These are phyloP conservation scores for Saxicola maurus DNA, from an alignment of 2,797 vertebrate species.

Conservation along the genomic window DNA sequence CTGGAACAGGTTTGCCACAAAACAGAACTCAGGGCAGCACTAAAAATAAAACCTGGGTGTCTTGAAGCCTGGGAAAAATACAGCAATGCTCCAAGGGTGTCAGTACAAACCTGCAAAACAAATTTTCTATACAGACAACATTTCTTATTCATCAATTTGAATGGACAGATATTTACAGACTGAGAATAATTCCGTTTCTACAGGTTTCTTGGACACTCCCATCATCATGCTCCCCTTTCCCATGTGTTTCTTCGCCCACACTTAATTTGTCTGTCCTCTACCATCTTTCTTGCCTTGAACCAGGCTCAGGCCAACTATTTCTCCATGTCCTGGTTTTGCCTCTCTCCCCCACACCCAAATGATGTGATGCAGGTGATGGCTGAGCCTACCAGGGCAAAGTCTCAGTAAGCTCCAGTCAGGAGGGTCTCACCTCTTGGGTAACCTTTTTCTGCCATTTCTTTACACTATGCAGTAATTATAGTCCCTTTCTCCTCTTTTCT, in stretches of 20 bases:
- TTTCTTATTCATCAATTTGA: not conserved
- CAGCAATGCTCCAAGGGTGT: not conserved
- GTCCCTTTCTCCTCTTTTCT: fast-evolving
- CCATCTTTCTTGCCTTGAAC: not conserved
- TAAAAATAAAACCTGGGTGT: slow-evolving; percentile 25
- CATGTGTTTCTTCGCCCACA: not conserved
- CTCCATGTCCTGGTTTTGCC: not conserved
- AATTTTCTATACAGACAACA: not conserved
- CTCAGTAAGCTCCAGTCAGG: fast-evolving
- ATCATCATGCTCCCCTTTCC: not conserved
- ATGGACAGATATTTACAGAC: not conserved
- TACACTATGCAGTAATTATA: not conserved
- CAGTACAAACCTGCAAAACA: not conserved
- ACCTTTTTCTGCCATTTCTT: not conserved
- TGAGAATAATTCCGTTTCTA: not conserved
- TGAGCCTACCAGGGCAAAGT: not conserved
- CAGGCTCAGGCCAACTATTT: not conserved
- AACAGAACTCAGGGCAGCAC: slow-evolving; percentile 6
- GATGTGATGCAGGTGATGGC: fast-evolving
- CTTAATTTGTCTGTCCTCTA: not conserved
- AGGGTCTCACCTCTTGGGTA: not conserved
- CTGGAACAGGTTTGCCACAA: not conserved
- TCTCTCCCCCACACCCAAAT: fast-evolving
- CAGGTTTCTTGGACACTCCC: not conserved
- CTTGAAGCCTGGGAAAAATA: slow-evolving; percentile 22